Percentiles rank a stretch among this genome's conserved stretches.
These are phyloP conservation scores for Ophthalmotilapia sp. DNA, from an alignment of 2,113 vertebrate genomes.

Conservation along the genomic window DNA sequence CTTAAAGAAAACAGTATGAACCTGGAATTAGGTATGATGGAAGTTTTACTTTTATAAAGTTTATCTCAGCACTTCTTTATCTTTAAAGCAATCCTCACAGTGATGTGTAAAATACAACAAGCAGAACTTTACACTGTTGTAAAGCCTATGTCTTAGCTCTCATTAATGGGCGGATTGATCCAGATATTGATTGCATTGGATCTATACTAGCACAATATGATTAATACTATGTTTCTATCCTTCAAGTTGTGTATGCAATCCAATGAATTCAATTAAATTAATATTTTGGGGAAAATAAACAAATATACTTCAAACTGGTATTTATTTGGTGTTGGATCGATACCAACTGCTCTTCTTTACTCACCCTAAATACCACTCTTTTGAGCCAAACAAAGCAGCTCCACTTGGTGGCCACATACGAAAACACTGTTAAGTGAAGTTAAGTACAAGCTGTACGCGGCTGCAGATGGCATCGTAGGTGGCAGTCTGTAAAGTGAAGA, in stretches of 20 bases:
- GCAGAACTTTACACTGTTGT: not conserved
- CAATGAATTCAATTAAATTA: not conserved
- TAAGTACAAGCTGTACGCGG: not conserved
- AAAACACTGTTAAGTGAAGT: not conserved
- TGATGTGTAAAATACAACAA: not conserved
- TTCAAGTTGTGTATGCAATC: not conserved
- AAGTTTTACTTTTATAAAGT: not conserved
- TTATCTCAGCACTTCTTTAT: not conserved
- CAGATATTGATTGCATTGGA: not conserved
- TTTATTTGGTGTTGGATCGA: not conserved
- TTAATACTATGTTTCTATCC: not conserved
- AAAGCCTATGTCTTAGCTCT: not conserved
- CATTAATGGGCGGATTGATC: not conserved
- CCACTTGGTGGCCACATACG: not conserved
- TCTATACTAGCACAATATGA: not conserved
- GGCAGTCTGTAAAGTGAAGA: not conserved
- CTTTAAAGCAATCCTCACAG: not conserved
- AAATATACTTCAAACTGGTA: not conserved
- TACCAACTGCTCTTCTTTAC: not conserved
- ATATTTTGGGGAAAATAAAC: not conserved
- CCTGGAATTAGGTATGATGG: not conserved
- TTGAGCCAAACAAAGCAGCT: not conserved
- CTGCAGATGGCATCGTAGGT: not conserved
- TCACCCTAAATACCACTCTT: not conserved
- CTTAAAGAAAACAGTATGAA: not conserved